Percentiles rank a stretch among this genome's conserved stretches.
Conservation (phyloP, 2,113 vertebrate genomes). For the Pristiophorus japonicus region DNA sequence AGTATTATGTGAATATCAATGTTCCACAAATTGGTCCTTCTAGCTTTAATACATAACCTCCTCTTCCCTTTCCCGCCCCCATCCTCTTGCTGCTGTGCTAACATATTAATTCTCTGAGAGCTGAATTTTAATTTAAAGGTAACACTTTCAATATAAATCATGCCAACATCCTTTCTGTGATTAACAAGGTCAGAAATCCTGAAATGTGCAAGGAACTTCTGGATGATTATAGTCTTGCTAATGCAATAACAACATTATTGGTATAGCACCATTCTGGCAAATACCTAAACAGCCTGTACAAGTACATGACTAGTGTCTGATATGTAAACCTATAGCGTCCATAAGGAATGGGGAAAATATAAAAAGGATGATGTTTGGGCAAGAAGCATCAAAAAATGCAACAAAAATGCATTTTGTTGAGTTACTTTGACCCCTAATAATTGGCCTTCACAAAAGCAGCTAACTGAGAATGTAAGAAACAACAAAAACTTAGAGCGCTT, state of each 20-base stretch:
- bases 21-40: neutral
- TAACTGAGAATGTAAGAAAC: neutral
- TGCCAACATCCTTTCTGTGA: neutral
- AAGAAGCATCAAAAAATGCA: neutral
- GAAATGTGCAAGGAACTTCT: neutral
- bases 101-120: neutral
- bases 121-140: neutral
- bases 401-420: neutral
- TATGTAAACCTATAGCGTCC: neutral
- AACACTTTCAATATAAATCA: neutral
- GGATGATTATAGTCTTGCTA: too few relatives aligned
- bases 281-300: neutral
- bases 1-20: neutral
- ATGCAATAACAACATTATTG: neutral
- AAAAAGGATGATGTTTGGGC: neutral
- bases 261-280: neutral
- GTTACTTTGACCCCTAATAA: neutral
- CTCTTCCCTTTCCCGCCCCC: neutral
- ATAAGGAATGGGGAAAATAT: neutral
- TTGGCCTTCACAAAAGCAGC: neutral
- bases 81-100: neutral
- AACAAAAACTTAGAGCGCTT: too few relatives aligned
- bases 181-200: neutral
- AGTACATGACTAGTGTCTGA: neutral
- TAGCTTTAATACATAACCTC: neutral